phyloP scores from a whole-genome alignment of 2,888 invertebrate species.

The Mythimna pallens region DNA sequence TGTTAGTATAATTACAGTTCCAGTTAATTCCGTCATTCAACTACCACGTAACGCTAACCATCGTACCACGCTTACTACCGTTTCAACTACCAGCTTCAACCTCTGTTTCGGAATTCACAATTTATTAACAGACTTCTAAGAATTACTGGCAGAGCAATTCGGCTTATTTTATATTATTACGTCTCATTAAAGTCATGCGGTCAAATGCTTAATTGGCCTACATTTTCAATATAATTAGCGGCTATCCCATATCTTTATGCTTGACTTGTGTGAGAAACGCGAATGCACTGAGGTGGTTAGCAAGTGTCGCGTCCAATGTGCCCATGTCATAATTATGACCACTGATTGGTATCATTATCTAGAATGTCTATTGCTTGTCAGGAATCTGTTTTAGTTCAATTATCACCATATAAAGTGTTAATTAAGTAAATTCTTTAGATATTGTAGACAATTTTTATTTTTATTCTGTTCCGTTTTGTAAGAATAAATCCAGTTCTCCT shows the following conservation, averaged over 20 bases:
- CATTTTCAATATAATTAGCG: slow-evolving; percentile 68
- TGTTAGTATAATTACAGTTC: too few relatives aligned
- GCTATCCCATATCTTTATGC: slow-evolving; percentile 55
- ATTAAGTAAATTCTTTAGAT: slow-evolving; percentile 43
- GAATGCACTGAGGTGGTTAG: slow-evolving; percentile 12
- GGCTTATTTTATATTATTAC: slow-evolving; percentile 68
- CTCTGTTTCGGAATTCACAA: slow-evolving; percentile 61
- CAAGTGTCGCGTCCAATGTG: slow-evolving; percentile 12
- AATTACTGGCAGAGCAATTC: slow-evolving; percentile 66
- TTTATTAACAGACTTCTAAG: slow-evolving; percentile 68
- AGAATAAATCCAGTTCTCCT: slow-evolving; percentile 26
- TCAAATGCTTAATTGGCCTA: slow-evolving; percentile 77
- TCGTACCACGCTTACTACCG: not conserved
- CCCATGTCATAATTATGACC: slow-evolving; percentile 29
- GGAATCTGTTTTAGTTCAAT: slow-evolving; percentile 31
- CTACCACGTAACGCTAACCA: not conserved
- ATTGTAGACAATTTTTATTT: slow-evolving; percentile 12
- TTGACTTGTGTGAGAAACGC: slow-evolving; percentile 55
- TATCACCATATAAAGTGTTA: slow-evolving; percentile 53
- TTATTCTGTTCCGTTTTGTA: slow-evolving; percentile 13
- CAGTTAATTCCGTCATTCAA: not conserved
- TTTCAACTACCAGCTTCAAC: slow-evolving; percentile 32
- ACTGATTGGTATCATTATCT: slow-evolving; percentile 30
- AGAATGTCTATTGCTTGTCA: slow-evolving; percentile 19
- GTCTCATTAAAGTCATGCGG: slow-evolving; percentile 69